A percentile compares a stretch with the other conserved stretches of the same genome.
phyloP scores from a whole-genome alignment of 2,888 invertebrate genomes.

The Leptarthrus brevirostris region DNA sequence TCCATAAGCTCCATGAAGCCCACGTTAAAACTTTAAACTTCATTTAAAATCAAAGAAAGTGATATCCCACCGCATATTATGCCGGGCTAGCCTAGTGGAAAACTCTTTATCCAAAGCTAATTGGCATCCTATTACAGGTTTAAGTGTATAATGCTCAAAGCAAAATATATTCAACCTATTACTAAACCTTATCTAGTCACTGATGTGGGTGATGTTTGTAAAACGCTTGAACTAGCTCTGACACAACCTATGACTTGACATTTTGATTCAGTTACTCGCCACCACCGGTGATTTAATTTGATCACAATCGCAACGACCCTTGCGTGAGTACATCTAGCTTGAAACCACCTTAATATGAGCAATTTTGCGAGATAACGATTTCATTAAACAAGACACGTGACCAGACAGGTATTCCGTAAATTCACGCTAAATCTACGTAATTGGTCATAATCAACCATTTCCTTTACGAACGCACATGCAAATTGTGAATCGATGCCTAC shows the following conservation, averaged over 20 bases:
- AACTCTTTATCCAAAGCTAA: neutral
- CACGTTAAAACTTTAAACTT: too few relatives aligned
- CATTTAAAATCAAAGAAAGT: too few relatives aligned
- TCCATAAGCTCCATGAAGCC: too few relatives aligned
- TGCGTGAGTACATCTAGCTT: constrained; percentile 14
- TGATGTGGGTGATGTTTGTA: constrained; percentile 3
- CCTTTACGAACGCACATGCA: neutral
- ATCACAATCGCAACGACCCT: constrained; percentile 9
- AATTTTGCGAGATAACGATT: constrained; percentile 44
- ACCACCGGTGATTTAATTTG: constrained; percentile 5
- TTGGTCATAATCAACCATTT: neutral
- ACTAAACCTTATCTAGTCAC: constrained; percentile 2
- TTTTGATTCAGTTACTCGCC: constrained; percentile 36
- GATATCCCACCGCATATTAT: too few relatives aligned
- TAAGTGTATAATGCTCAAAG: neutral
- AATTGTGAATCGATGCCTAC: neutral
- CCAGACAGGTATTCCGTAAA: neutral
- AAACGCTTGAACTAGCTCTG: neutral
- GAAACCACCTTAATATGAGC: constrained; percentile 31
- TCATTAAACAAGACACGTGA: constrained; percentile 45
- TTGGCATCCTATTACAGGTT: neutral
- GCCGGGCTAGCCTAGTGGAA: too few relatives aligned
- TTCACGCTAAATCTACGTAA: neutral
- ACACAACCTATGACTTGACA: constrained; percentile 33
- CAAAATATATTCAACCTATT: constrained; percentile 7